A percentile compares a stretch with the other conserved stretches of the same genome.
Conservation (phyloP, 2,113 vertebrate species). For the Malurus cyaneus region DNA sequence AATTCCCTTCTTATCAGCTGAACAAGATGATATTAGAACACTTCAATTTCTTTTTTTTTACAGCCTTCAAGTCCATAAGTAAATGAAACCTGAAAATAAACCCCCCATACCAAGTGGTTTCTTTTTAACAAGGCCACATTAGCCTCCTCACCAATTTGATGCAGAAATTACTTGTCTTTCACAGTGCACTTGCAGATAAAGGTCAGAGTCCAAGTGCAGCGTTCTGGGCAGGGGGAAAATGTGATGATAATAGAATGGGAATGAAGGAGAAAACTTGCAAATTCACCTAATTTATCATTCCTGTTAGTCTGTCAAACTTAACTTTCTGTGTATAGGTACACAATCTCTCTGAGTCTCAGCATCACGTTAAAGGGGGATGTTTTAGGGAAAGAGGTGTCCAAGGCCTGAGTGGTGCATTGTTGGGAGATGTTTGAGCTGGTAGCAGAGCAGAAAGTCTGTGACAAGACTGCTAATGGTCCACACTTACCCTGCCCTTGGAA, state of each 20-base stretch:
- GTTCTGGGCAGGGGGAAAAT: neutral
- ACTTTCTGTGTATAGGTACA: neutral
- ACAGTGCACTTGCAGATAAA: neutral
- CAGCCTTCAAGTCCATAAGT: neutral
- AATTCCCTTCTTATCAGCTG: neutral
- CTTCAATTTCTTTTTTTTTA: neutral
- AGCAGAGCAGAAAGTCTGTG: neutral
- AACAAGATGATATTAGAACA: neutral
- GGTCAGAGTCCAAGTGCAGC: neutral
- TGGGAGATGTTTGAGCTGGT: neutral
- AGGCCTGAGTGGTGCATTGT: neutral
- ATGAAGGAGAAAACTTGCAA: neutral
- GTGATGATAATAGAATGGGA: neutral
- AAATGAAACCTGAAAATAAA: neutral
- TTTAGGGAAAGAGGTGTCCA: fast-evolving
- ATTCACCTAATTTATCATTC: neutral
- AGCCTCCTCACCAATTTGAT: neutral
- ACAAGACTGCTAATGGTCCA: neutral
- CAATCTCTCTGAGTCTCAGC: neutral
- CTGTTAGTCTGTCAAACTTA: neutral
- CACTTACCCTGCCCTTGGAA: neutral
- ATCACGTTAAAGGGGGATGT: neutral
- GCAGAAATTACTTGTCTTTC: neutral
- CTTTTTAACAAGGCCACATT: neutral
- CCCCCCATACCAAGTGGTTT: neutral